Conservation (phyloP, 37 sponge, comb jelly and placozoan genomes). For the Cladorhizidae sp. region DNA sequence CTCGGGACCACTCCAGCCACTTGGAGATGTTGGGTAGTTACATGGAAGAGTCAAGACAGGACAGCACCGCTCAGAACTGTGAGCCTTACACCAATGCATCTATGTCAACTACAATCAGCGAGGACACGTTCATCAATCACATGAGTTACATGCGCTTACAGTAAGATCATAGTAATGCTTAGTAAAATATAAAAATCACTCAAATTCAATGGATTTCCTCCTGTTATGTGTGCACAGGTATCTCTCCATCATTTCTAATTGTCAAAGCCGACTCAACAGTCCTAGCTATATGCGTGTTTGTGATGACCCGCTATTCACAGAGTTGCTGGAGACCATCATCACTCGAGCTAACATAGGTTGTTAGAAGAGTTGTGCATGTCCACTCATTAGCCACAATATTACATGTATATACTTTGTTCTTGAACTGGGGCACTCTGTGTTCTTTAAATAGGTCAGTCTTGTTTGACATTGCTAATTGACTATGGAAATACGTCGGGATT, state of each 20-base stretch:
- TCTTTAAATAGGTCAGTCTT: background rate
- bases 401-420: background rate
- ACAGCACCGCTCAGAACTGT: no score
- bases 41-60: no score
- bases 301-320: background rate
- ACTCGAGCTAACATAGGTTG: conserved; percentile 5
- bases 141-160: background rate
- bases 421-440: no score
- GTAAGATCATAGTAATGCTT: no score
- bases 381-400: background rate
- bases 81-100: no score
- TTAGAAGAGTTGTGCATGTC: background rate
- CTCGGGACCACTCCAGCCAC: no score
- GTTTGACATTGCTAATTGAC: background rate
- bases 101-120: background rate
- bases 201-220: no score
- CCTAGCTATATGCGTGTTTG: background rate
- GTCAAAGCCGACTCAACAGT: background rate
- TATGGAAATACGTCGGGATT: background rate
- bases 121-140: background rate
- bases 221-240: background rate
- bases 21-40: no score
- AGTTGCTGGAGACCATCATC: background rate
- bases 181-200: no score
- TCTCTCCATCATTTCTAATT: background rate